Evolutionary conservation across 2,113 vertebrate species (phyloP).

Genomic region (Brevimyrus niger): DNA sequence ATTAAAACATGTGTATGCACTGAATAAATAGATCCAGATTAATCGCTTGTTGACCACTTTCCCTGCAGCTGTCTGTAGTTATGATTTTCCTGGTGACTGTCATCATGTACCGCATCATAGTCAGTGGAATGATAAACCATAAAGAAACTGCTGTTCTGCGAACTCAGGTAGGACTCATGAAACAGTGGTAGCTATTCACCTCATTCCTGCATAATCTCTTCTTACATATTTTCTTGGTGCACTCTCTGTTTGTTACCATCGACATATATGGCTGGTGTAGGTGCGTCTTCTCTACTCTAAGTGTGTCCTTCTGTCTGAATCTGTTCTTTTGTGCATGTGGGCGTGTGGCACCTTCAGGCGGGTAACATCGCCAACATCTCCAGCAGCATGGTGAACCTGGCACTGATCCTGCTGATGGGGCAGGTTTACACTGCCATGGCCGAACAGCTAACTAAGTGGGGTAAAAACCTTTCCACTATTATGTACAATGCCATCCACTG

Average conservation of each 20-base stretch:
- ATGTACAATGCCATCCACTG: neutral
- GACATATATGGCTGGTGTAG: neutral
- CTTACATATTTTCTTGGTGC: neutral
- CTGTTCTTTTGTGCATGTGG: neutral
- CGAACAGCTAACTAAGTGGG: conserved; percentile 70
- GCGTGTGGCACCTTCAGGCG: conserved; percentile 43
- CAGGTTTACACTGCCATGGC: conserved; percentile 65
- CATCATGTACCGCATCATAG: conserved; percentile 65
- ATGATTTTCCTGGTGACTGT: conserved; percentile 72
- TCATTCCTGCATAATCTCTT: neutral
- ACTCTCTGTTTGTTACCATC: neutral
- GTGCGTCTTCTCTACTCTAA: neutral
- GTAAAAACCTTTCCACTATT: conserved; percentile 39
- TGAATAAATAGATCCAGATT: neutral
- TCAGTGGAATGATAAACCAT: conserved; percentile 67
- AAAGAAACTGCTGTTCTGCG: conserved; percentile 61
- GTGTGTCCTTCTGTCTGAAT: neutral
- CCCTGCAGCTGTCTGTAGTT: conserved; percentile 60
- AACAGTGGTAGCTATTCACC: neutral
- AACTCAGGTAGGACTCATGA: conserved; percentile 55
- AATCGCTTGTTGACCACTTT: neutral
- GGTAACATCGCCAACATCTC: conserved; percentile 68
- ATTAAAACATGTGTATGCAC: neutral
- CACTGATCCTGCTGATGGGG: conserved; percentile 65
- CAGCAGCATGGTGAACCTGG: conserved; percentile 64